A percentile compares a stretch with the other conserved stretches of the same genome.
Conservation (phyloP, 37 sponge, comb jelly and placozoan genomes). For the Chondrilla cf. caribensis region DNA sequence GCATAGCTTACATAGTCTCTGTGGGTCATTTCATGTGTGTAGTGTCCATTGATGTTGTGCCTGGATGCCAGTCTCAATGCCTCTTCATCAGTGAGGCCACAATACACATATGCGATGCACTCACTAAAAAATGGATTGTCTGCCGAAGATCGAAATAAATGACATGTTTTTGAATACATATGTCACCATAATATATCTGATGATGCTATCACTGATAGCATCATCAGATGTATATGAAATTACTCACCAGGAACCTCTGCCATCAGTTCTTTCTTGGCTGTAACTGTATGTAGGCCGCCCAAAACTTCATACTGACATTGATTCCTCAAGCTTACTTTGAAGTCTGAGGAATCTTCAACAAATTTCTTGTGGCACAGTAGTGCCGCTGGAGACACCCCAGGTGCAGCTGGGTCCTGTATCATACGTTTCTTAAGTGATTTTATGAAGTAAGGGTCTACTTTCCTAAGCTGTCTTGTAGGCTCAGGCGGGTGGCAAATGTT, state of each 20-base stretch:
- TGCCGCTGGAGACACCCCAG: conserved; percentile 4
- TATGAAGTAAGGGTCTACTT: conserved; percentile 20
- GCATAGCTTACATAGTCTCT: conserved; percentile 9
- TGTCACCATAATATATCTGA: not conserved
- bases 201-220: too few species aligned
- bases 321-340: conserved; percentile 19
- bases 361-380: not conserved
- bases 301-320: conserved; percentile 53
- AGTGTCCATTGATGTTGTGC: conserved; percentile 11
- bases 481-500: conserved; percentile 4
- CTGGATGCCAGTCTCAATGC: not conserved
- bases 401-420: conserved; percentile 6
- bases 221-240: not conserved
- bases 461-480: conserved; percentile 16
- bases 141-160: not conserved
- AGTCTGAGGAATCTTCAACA: not conserved
- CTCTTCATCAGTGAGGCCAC: conserved; percentile 9
- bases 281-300: conserved; percentile 35
- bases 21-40: conserved; percentile 7
- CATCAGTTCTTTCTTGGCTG: conserved; percentile 1
- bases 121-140: not conserved
- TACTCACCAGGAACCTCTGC: conserved; percentile 21
- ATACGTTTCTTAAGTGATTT: not conserved
- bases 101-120: not conserved
- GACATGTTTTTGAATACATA: not conserved